Evolutionary conservation across 2,888 invertebrate species (phyloP), one percentile per base, ranked within the genome.

Genomic region (Microctonus brassicae): DNA sequence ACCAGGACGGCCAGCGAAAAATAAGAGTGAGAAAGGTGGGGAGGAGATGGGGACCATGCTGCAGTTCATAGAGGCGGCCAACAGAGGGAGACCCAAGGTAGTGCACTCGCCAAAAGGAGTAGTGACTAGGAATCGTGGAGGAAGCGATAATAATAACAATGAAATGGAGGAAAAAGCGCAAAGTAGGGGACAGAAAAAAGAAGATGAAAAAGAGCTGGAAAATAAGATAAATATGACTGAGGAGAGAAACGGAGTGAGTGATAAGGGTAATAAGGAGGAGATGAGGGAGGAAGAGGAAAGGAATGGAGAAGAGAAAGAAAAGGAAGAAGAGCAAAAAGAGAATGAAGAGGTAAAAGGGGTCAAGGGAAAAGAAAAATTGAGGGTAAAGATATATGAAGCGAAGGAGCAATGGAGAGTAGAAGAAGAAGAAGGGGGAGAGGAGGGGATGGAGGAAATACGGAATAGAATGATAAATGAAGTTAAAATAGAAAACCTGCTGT

Each of bases 331-430:
- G 33, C 33, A 13, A 11, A 65, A 61, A 0, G 52, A n/a, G 57
- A 64, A 26, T 9, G 60, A 5, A 6, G 71, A 69, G 24, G 26
- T 17, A 9, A 26, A 22, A n/a, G 36, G 67, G 0, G 26, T 73
- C n/a, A n/a, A n/a, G n/a, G 55, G 55, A 52, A n/a, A 69, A 52
- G 9, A 64, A 42, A 7, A 39, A 33, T 1, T 22, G 42, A 9
- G 7, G 57, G 17, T 60, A 33, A 20, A 11, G 42, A 2, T n/a
- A 10, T 4, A 10, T 20, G 2, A 29, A 47, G 47, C n/a, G 7
- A 34, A n/a, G n/a, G 26, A 36, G 2, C 2, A 24, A 58, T 26
- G 6, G 3, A 26, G n/a, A 17, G n/a, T n/a, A 9, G 9, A n/a
- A 29, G 9, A 26, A 29, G 17, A 26, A 11, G n/a, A 13, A 17